These are phyloP conservation scores for Andinoacara biseriatus DNA, from an alignment of 2,113 vertebrate genomes.

Conservation along the genomic window DNA sequence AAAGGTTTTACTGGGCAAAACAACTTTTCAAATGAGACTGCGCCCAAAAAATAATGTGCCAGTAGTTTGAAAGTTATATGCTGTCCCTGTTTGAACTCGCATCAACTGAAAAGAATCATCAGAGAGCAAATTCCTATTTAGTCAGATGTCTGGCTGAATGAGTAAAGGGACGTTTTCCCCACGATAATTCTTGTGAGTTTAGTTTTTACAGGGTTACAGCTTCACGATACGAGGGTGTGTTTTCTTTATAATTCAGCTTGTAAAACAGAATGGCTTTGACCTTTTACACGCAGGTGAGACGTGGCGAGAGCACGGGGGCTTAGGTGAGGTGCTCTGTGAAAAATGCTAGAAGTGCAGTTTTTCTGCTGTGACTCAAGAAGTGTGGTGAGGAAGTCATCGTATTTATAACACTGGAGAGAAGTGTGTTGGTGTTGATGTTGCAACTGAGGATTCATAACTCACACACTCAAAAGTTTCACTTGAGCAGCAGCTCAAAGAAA, in stretches of 20 bases:
- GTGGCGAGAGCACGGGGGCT: neutral
- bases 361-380: conserved; percentile 60
- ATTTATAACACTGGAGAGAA: conserved; percentile 42
- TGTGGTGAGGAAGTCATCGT: conserved; percentile 51
- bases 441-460: conserved; percentile 53
- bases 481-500: conserved; percentile 43
- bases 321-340: conserved; percentile 29
- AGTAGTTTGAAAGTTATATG: conserved; percentile 35
- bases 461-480: conserved; percentile 53
- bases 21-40: conserved; percentile 46
- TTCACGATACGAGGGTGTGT: conserved; percentile 14
- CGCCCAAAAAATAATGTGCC: conserved; percentile 44
- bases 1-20: conserved; percentile 46
- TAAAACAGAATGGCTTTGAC: conserved; percentile 56
- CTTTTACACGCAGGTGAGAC: conserved; percentile 45
- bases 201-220: conserved; percentile 38
- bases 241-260: conserved; percentile 39
- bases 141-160: conserved; percentile 2
- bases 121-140: conserved; percentile 34
- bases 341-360: conserved; percentile 61
- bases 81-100: conserved; percentile 21
- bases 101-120: conserved; percentile 27
- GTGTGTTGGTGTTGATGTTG: conserved; percentile 39
- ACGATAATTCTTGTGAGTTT: conserved; percentile 14
- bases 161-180: conserved; percentile 10